phyloP scores from a whole-genome alignment of 2,113 vertebrate species.

The Pelobates fuscus region DNA sequence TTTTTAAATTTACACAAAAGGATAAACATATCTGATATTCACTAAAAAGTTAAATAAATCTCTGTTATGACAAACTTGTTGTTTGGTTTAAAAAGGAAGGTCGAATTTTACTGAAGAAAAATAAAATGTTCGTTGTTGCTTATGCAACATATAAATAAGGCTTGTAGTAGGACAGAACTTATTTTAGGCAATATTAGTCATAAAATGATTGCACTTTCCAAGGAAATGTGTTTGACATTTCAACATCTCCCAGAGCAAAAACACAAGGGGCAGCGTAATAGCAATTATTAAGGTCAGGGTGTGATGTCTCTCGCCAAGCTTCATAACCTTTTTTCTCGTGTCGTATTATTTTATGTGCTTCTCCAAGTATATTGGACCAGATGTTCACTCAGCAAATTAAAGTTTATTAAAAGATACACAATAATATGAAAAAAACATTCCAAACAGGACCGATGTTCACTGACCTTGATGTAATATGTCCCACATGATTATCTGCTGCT shows the following conservation, averaged over 20 bases:
- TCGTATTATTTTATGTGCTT: slow-evolving; percentile 6
- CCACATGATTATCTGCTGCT: not conserved
- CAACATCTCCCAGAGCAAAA: slow-evolving; percentile 26
- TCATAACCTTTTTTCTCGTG: not conserved
- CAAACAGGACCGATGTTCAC: not conserved
- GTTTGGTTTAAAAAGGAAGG: not conserved
- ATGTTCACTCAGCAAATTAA: not conserved
- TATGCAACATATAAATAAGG: slow-evolving; percentile 3
- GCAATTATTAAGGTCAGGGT: not conserved
- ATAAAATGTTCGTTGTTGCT: not conserved
- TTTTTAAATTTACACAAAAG: too few relatives aligned
- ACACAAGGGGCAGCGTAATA: slow-evolving; percentile 5
- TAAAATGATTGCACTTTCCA: not conserved
- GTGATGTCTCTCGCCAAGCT: not conserved
- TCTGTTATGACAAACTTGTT: not conserved
- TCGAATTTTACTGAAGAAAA: not conserved
- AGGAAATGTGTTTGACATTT: slow-evolving; percentile 26
- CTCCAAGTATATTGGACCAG: not conserved
- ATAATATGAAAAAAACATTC: not conserved
- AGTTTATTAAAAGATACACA: not conserved
- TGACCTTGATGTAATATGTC: not conserved
- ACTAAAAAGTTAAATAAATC: not conserved
- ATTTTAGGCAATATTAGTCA: slow-evolving; percentile 17
- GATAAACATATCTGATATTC: too few relatives aligned
- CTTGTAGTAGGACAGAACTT: not conserved